Base-by-base conservation (phyloP, 2,797 vertebrate species). In the Knipowitschia caucasica region DNA sequence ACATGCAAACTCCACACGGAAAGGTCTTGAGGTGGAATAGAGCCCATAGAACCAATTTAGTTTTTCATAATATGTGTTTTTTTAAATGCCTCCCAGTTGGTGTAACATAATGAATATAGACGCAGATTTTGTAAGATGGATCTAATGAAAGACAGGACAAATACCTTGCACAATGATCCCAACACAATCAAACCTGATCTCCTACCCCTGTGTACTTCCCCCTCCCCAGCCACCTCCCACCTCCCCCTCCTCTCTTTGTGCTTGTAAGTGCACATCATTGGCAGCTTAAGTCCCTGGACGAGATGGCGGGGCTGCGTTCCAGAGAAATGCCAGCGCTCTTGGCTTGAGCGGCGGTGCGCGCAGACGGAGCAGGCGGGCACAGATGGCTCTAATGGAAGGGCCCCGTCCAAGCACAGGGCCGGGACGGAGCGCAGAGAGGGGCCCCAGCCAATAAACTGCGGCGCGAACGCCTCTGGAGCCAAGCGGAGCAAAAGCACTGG, bases 311-410 rank as follows among this genome's bases (percentile, higher is more conserved):
- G 80, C 78, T 82, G 89, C 86, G 89, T 90, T 92, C 88, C 93
- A 94, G 92, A 94, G 92, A 95, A 93, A 94, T 95, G 94, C 94
- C 94, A 96, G 93, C 39, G 92, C 93, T 89, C 93, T 98, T 94
- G 95, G 94, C 87, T 84, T 69, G 79, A n/a, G 78, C 83, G 83
- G 86, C 42, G 89, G 86, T 71, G 87, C 86, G 94, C 94, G 92
- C 96, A 98, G 95, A 98, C 94, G 94, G 94, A 90, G 88, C 89
- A 90, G 89, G 78, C 87, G 92, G 90, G 94, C 95, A 93, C 95
- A 99, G 96, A 98, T 98, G 96, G 96, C 90, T 89, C 93, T 95
- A 96, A 98, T 97, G 95, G 95, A 96, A 92, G 94, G 94, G 95
- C 92, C 90, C 92, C 92, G 94, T 97, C 93, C 95, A 96, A 95